These are phyloP conservation scores for Cinclus mexicanus DNA, from an alignment of 2,113 vertebrate species.

Conservation along the genomic window DNA sequence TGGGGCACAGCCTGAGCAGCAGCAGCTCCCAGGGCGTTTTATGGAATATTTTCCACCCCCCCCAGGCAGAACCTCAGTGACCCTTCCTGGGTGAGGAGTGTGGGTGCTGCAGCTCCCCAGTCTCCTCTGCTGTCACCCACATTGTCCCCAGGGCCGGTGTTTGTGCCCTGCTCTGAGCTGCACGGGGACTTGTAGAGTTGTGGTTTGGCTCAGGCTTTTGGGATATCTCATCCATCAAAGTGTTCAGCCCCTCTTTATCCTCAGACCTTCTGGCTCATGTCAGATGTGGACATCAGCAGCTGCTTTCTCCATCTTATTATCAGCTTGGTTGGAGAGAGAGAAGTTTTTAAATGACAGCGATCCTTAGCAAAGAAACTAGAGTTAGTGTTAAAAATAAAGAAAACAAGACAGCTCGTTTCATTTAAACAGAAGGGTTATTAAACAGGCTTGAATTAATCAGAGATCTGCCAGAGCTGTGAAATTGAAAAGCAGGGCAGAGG, in stretches of 20 bases:
- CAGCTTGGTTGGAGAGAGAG: conserved; percentile 67
- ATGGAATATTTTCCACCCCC: background rate
- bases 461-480: conserved; percentile 70
- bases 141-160: rapidly evolving
- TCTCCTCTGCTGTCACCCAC: rapidly evolving
- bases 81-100: background rate
- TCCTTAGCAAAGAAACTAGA: conserved; percentile 75
- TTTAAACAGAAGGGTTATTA: conserved; percentile 81
- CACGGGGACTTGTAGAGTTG: rapidly evolving
- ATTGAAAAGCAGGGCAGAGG: conserved; percentile 54
- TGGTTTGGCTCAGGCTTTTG: background rate
- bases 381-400: conserved; percentile 78
- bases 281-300: conserved; percentile 56
- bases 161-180: background rate
- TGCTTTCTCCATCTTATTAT: conserved; percentile 63
- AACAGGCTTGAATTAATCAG: conserved; percentile 80
- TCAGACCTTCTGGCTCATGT: conserved; percentile 44
- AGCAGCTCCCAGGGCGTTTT: rapidly evolving
- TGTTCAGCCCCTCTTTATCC: background rate
- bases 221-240: background rate
- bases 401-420: conserved; percentile 83
- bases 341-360: conserved; percentile 76
- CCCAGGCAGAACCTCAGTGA: background rate
- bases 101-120: rapidly evolving
- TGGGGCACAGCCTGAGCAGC: background rate